phyloP scores from a whole-genome alignment of 2,113 vertebrate genomes.

The Girardinichthys multiradiatus region DNA sequence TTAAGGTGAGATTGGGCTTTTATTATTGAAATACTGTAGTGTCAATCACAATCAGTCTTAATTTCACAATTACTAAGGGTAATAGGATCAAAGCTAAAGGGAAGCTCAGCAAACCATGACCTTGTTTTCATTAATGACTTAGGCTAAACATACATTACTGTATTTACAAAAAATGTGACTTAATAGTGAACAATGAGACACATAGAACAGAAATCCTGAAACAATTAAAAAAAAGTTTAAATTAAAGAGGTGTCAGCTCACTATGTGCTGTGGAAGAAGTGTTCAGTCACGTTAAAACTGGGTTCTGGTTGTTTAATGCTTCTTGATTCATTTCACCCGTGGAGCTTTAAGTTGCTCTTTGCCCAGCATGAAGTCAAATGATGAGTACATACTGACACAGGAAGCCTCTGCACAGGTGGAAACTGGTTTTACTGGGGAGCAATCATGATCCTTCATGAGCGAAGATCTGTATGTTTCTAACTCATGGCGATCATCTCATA shows the following conservation, averaged over 20 bases:
- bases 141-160: conserved; percentile 28
- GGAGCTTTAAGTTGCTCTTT: conserved; percentile 3
- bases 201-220: conserved; percentile 19
- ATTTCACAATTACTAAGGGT: background rate
- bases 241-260: too few species aligned
- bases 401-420: conserved; percentile 19
- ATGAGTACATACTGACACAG: conserved; percentile 33
- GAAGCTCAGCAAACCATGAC: conserved; percentile 14
- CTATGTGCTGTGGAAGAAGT: too few species aligned
- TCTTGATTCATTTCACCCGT: conserved; percentile 11
- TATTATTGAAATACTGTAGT: too few species aligned
- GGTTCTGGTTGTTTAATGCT: conserved; percentile 12
- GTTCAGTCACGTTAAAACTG: background rate
- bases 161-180: conserved; percentile 58
- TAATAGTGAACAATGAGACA: conserved; percentile 5
- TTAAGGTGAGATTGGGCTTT: too few species aligned
- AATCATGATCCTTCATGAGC: conserved; percentile 21
- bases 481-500: conserved; percentile 86
- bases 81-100: conserved; percentile 18
- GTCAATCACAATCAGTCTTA: too few species aligned
- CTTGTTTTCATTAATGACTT: background rate
- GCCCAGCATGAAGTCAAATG: conserved; percentile 16
- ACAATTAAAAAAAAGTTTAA: conserved; percentile 6
- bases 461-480: conserved; percentile 49
- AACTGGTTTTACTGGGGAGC: conserved; percentile 6